A percentile compares a stretch with the other conserved stretches of the same genome.
Evolutionary conservation across 2,113 vertebrate genomes (phyloP).

Genomic region (Rhizomys pruinosus): DNA sequence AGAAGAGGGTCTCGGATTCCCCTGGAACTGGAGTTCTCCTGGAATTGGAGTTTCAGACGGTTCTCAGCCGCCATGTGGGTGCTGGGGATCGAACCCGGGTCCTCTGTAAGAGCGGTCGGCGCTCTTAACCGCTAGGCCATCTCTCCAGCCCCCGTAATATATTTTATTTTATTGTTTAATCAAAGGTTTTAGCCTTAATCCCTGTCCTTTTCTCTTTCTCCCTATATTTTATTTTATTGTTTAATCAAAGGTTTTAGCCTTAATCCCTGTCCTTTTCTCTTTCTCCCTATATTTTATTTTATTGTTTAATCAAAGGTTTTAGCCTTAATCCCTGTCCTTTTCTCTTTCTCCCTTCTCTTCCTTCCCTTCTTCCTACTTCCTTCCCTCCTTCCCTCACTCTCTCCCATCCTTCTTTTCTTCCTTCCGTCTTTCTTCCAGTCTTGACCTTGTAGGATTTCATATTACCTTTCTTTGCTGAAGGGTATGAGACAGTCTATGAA

Average conservation of each 20-base stretch:
- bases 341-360: no score
- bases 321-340: not conserved
- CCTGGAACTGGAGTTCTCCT: no score
- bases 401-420: not conserved
- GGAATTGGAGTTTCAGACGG: no score
- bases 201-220: not conserved
- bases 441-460: not conserved
- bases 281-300: slow-evolving; percentile 35
- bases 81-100: no score
- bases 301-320: slow-evolving; percentile 64
- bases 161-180: slow-evolving; percentile 68
- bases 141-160: no score
- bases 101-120: no score
- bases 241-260: slow-evolving; percentile 61
- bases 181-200: slow-evolving; percentile 21
- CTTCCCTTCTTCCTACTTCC: not conserved
- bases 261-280: not conserved
- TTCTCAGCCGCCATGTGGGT: no score
- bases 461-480: slow-evolving; percentile 20
- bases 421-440: not conserved
- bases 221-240: slow-evolving; percentile 52
- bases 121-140: no score
- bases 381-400: not conserved
- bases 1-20: no score
- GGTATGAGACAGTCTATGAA: not conserved